phyloP scores from a whole-genome alignment of 1,140 invertebrate genomes.

The Portunus trituberculatus region DNA sequence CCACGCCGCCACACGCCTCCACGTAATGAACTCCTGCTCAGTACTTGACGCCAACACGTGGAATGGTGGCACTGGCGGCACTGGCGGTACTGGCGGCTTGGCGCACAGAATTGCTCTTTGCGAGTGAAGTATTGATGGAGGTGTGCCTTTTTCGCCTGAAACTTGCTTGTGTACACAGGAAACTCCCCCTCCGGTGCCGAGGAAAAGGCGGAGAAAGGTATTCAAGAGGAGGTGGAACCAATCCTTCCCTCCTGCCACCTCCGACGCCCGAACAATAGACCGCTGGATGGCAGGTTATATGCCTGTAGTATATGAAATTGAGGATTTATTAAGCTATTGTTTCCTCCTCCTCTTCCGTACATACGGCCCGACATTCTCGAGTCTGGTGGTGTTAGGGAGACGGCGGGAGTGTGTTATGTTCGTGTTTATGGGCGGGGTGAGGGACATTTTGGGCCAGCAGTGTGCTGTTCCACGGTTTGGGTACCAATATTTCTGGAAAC shows the following conservation, averaged over 20 bases:
- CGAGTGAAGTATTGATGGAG: background rate
- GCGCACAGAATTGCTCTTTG: background rate
- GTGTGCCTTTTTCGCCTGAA: background rate
- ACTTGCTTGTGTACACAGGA: background rate
- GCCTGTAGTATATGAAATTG: conserved; percentile 64
- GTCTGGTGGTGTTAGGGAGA: conserved; percentile 44
- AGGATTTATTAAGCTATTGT: conserved; percentile 56
- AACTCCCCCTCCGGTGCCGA: background rate
- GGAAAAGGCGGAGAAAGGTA: background rate
- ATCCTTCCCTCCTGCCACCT: conserved; percentile 31
- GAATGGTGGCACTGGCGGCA: background rate
- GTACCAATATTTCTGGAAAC: conserved; percentile 23
- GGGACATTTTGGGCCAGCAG: conserved; percentile 36
- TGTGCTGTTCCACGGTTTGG: conserved; percentile 18
- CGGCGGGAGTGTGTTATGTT: conserved; percentile 28
- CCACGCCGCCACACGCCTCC: too few species aligned
- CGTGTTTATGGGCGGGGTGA: conserved; percentile 35
- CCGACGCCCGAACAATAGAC: conserved; percentile 47
- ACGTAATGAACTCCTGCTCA: too few species aligned
- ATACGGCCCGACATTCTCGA: background rate
- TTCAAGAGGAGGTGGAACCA: conserved; percentile 14
- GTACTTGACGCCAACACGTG: background rate
- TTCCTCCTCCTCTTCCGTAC: conserved; percentile 40
- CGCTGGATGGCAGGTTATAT: conserved; percentile 44
- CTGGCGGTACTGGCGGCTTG: background rate